These are phyloP conservation scores for Hyalella azteca DNA, from an alignment of 2,888 invertebrate species.

Conservation along the genomic window DNA sequence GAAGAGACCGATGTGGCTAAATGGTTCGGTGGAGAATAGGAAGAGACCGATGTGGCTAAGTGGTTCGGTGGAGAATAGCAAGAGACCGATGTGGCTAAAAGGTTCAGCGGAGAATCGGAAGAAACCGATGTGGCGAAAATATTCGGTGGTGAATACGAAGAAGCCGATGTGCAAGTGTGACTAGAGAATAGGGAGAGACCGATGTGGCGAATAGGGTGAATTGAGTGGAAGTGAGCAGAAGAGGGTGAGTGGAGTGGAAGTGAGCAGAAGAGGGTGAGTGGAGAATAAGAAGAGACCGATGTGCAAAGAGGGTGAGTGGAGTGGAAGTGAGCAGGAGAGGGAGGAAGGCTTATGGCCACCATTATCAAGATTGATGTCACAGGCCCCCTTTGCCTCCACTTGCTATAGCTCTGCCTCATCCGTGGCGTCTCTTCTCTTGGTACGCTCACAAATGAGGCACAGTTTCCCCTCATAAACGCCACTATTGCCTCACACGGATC, in stretches of 20 bases:
- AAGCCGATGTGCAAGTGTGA: too few relatives aligned
- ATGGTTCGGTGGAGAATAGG: too few relatives aligned
- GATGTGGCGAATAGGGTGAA: too few relatives aligned
- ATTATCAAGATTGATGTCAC: constrained; percentile 41
- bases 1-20: too few relatives aligned
- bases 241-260: background rate
- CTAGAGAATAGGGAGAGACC: too few relatives aligned
- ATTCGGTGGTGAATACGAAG: too few relatives aligned
- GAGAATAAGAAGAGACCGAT: background rate
- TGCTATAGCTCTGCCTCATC: constrained; percentile 2
- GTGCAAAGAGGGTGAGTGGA: background rate
- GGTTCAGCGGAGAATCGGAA: too few relatives aligned
- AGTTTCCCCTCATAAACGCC: background rate
- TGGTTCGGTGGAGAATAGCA: too few relatives aligned
- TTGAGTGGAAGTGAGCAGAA: background rate
- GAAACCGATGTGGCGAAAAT: too few relatives aligned
- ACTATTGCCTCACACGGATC: background rate
- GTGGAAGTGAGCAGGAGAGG: background rate
- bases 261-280: background rate
- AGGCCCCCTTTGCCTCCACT: constrained; percentile 18
- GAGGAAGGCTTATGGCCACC: constrained; percentile 32
- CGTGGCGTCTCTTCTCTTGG: background rate
- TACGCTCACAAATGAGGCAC: background rate
- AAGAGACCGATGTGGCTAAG: too few relatives aligned
- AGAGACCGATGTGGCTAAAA: too few relatives aligned